A percentile compares a stretch with the other conserved stretches of the same genome.
These are phyloP conservation scores for Dicaeum eximium DNA, from an alignment of 2,113 vertebrate genomes.

Conservation along the genomic window DNA sequence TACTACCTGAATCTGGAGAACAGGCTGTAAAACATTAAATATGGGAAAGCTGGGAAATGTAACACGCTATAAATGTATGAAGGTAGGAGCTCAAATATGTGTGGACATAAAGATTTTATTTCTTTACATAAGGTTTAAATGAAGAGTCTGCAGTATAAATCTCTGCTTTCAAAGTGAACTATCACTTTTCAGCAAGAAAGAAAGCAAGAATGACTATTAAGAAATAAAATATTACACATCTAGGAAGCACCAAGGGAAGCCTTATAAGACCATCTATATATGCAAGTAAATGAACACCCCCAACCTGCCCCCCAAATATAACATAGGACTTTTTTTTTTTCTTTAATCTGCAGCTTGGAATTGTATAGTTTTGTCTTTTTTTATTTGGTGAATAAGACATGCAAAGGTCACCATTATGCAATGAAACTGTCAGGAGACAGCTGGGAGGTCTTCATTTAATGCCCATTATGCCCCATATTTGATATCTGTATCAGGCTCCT, in stretches of 20 bases:
- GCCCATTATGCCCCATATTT: constrained; percentile 13
- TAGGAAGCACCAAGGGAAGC: neutral
- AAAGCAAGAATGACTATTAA: constrained; percentile 14
- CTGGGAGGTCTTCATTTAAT: constrained; percentile 53
- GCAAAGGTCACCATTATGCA: neutral
- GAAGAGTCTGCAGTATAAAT: constrained; percentile 55
- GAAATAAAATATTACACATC: constrained; percentile 20
- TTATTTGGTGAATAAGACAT: neutral
- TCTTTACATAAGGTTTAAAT: constrained; percentile 67
- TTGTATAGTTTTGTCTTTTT: neutral
- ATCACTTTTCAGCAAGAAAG: constrained; percentile 52
- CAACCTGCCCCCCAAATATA: neutral
- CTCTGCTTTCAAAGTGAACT: constrained; percentile 51
- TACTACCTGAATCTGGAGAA: constrained; percentile 66
- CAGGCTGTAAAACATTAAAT: constrained; percentile 63
- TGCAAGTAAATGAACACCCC: neutral
- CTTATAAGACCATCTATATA: neutral
- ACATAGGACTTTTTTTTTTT: neutral
- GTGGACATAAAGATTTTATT: constrained; percentile 69
- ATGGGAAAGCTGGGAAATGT: constrained; percentile 69
- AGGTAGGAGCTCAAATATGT: constrained; percentile 59
- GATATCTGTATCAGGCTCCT: constrained; percentile 13
- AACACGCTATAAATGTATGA: constrained; percentile 58
- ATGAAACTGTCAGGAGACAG: constrained; percentile 48
- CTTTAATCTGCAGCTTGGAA: neutral